Conservation (phyloP, 2,113 vertebrate species). For the Labeo catla region DNA sequence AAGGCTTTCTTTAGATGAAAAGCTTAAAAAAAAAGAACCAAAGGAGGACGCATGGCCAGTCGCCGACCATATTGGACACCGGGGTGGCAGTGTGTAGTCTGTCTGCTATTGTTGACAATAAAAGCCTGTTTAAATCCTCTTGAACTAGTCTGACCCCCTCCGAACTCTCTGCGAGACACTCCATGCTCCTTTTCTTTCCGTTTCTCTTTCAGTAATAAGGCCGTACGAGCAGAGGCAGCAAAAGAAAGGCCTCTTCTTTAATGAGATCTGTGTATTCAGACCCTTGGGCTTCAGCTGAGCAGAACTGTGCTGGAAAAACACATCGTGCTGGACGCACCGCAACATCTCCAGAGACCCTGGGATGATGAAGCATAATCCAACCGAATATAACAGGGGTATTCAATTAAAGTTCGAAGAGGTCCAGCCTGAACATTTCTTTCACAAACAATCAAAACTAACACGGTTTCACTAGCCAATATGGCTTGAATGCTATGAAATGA, state of each 20-base stretch:
- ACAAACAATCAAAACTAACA: background rate
- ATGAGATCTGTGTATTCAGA: slow-evolving; percentile 70
- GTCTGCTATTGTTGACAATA: slow-evolving; percentile 45
- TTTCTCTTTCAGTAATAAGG: slow-evolving; percentile 17
- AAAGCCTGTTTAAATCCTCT: slow-evolving; percentile 61
- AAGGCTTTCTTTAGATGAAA: background rate
- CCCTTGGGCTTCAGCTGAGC: slow-evolving; percentile 53
- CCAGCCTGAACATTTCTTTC: background rate
- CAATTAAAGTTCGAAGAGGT: background rate
- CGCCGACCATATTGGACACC: background rate
- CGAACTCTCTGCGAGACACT: slow-evolving; percentile 16
- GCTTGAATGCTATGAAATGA: background rate
- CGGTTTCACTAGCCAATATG: background rate
- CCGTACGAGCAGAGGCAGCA: slow-evolving; percentile 28
- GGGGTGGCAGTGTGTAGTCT: slow-evolving; percentile 1
- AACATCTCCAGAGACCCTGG: slow-evolving; percentile 1
- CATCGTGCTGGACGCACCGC: slow-evolving; percentile 33
- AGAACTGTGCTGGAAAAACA: slow-evolving; percentile 67
- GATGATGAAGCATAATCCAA: slow-evolving; percentile 18
- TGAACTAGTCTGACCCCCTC: slow-evolving; percentile 57
- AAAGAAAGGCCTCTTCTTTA: slow-evolving; percentile 56
- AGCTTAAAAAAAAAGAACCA: background rate
- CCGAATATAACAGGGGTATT: background rate
- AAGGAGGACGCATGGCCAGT: background rate
- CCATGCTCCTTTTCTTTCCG: slow-evolving; percentile 1